phyloP scores from a whole-genome alignment of 2,888 invertebrate genomes.

The Lasius platythorax region DNA sequence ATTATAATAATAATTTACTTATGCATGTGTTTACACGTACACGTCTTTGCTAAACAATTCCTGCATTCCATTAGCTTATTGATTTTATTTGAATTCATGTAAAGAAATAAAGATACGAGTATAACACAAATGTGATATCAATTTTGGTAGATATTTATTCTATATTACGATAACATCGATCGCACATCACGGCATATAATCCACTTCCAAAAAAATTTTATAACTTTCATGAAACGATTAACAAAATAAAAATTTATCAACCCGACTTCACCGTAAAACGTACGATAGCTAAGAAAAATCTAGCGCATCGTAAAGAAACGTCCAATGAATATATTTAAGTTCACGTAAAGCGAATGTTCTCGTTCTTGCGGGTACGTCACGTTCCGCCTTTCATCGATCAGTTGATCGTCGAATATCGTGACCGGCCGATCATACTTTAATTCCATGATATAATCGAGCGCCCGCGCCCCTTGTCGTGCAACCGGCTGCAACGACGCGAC shows the following conservation, averaged over 20 bases:
- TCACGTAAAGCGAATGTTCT: slow-evolving; percentile 38
- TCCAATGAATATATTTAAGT: slow-evolving; percentile 33
- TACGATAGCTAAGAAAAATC: slow-evolving; percentile 5
- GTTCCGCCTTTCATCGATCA: slow-evolving; percentile 72
- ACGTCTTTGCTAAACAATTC: neutral
- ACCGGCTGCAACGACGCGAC: slow-evolving; percentile 70
- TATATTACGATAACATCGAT: slow-evolving; percentile 67
- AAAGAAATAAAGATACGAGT: slow-evolving; percentile 67
- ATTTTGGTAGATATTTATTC: slow-evolving; percentile 69
- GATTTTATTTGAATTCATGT: slow-evolving; percentile 67
- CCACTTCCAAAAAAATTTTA: slow-evolving; percentile 59
- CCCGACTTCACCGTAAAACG: neutral
- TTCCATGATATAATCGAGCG: slow-evolving; percentile 76
- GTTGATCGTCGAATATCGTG: slow-evolving; percentile 78
- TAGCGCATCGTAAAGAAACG: slow-evolving; percentile 18
- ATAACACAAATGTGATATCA: slow-evolving; percentile 66
- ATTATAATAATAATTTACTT: slow-evolving; percentile 14
- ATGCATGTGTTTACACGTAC: neutral
- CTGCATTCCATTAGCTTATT: slow-evolving; percentile 53
- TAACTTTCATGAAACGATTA: slow-evolving; percentile 57
- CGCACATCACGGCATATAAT: slow-evolving; percentile 64
- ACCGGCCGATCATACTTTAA: slow-evolving; percentile 77
- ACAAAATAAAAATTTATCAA: slow-evolving; percentile 66
- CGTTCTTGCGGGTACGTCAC: slow-evolving; percentile 51
- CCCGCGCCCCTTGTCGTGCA: slow-evolving; percentile 69